phyloP scores from a whole-genome alignment of 2,113 vertebrate species.

The Rissa tridactyla region DNA sequence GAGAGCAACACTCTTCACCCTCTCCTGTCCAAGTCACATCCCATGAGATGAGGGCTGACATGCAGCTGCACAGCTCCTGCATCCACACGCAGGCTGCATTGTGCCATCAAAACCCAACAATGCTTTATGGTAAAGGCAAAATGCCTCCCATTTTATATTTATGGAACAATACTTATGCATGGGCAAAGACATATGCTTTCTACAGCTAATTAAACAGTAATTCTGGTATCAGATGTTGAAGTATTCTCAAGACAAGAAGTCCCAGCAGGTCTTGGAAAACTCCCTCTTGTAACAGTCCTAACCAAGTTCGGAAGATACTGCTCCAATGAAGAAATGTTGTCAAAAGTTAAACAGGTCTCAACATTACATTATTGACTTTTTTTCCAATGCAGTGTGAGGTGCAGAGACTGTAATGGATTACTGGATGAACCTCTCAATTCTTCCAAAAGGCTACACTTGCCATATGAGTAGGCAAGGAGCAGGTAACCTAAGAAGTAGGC shows the following conservation, averaged over 20 bases:
- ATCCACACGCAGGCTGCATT: background rate
- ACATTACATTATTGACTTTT: background rate
- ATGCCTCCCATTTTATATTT: background rate
- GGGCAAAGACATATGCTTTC: background rate
- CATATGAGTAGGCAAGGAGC: background rate
- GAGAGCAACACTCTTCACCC: background rate
- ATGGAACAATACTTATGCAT: background rate
- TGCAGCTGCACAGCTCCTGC: background rate
- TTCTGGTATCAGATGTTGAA: background rate
- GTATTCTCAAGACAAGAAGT: background rate
- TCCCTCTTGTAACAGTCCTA: background rate
- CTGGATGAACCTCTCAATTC: background rate
- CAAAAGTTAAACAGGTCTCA: background rate
- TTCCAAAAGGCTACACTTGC: background rate
- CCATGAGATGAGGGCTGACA: background rate
- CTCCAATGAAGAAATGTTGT: background rate
- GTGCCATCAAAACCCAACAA: background rate
- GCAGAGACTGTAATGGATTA: background rate
- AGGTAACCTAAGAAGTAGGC: background rate
- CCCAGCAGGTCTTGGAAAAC: background rate
- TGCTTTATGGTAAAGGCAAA: background rate
- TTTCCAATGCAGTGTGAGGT: background rate
- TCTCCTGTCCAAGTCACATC: background rate
- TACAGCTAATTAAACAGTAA: background rate
- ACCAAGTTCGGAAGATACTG: background rate